A percentile compares a stretch with the other conserved stretches of the same genome.
phyloP scores from a whole-genome alignment of 2,797 vertebrate species.

The Poeciliopsis infans region DNA sequence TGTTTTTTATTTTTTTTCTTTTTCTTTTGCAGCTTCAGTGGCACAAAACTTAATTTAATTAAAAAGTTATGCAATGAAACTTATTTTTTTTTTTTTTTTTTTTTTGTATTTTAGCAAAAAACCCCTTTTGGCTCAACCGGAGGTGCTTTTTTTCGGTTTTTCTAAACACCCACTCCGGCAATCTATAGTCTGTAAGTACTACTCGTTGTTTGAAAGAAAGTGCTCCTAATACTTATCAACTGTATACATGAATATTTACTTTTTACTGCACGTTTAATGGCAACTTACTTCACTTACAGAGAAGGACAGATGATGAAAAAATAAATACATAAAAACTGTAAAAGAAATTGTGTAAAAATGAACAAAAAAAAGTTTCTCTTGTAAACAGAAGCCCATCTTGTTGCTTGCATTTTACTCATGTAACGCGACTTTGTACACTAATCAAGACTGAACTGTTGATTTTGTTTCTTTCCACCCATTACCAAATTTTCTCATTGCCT shows the following conservation, averaged over 20 bases:
- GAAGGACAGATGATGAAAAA: slow-evolving; percentile 67
- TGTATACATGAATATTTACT: slow-evolving; percentile 93
- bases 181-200: slow-evolving; percentile 98
- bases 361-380: slow-evolving; percentile 72
- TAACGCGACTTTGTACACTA: slow-evolving; percentile 78
- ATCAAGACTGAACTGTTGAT: slow-evolving; percentile 31
- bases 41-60: slow-evolving; percentile 81
- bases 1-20: slow-evolving; percentile 58
- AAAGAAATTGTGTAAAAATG: slow-evolving; percentile 73
- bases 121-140: slow-evolving; percentile 80
- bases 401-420: slow-evolving; percentile 86
- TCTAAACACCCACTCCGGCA: slow-evolving; percentile 76
- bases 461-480: slow-evolving; percentile 15
- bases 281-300: slow-evolving; percentile 88
- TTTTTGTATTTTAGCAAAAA: slow-evolving; percentile 83
- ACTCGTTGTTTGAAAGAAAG: slow-evolving; percentile 89
- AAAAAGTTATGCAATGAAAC: slow-evolving; percentile 86
- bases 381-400: slow-evolving; percentile 85
- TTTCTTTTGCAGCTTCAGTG: slow-evolving; percentile 74
- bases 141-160: slow-evolving; percentile 71
- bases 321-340: slow-evolving; percentile 70
- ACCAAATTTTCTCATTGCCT: slow-evolving; percentile 28
- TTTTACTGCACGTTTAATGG: slow-evolving; percentile 98
- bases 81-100: slow-evolving; percentile 18
- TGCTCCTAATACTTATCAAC: slow-evolving; percentile 95